A percentile compares a stretch with the other conserved stretches of the same genome.
Evolutionary conservation across 2,888 invertebrate species (phyloP).

Genomic region (Adelognathus sp.): DNA sequence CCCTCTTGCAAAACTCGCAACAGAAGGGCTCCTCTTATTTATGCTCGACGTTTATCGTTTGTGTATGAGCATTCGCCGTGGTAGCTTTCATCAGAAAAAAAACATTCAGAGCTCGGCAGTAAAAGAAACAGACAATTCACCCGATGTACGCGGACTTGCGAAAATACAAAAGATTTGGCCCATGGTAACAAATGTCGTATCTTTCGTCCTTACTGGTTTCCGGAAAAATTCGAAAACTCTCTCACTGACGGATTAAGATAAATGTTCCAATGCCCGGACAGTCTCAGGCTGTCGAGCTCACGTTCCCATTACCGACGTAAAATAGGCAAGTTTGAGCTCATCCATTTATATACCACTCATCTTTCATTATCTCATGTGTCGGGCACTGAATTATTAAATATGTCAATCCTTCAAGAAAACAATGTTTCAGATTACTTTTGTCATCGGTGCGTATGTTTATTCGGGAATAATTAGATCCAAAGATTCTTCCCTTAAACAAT

Average conservation of each 20-base stretch:
- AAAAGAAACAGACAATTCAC: constrained; percentile 29
- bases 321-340: too few relatives aligned
- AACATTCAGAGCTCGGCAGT: constrained; percentile 24
- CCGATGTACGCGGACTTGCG: constrained; percentile 20
- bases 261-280: not conserved
- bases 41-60: constrained; percentile 60
- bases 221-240: not conserved
- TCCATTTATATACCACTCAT: too few relatives aligned
- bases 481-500: too few relatives aligned
- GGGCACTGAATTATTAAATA: too few relatives aligned
- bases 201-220: not conserved
- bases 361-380: too few relatives aligned
- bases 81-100: constrained; percentile 38
- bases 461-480: too few relatives aligned
- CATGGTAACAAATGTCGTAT: not conserved
- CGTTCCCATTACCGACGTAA: too few relatives aligned
- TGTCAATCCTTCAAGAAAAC: too few relatives aligned
- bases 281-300: not conserved
- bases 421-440: too few relatives aligned
- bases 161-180: constrained; percentile 10
- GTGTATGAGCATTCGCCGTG: constrained; percentile 54
- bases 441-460: too few relatives aligned
- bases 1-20: constrained; percentile 51
- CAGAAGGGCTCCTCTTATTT: constrained; percentile 53
- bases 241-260: not conserved